Evolutionary conservation across 2,888 invertebrate genomes (phyloP), one percentile per base, ranked within the genome.

Genomic region (Dasypolia templi): DNA sequence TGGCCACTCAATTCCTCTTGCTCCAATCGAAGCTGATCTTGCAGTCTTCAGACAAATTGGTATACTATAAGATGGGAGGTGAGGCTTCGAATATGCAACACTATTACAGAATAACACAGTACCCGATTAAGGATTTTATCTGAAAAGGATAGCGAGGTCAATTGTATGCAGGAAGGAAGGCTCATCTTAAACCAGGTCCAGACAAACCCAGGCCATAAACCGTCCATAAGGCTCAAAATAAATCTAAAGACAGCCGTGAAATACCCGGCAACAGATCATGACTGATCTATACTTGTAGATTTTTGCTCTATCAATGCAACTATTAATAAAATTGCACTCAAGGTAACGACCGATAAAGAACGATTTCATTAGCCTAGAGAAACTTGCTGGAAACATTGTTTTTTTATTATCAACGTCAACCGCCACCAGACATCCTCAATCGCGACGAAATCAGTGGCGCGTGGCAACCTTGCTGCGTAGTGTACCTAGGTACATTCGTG

Each of bases 381-480:
- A 70, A 12, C 42, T 14, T 26, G n/a, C 5, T 9, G 19, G 7
- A 26, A 26, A 29, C 6, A 29, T 53, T 79, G 19, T n/a, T 53
- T 67, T 53, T 65, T 32, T 39, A 26, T 59, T 44, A 3, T 66
- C 6, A 32, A 79, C 59, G 61, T 71, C 61, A 68, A 58, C 14
- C 22, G n/a, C 59, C 35, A 26, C 58, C n/a, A 58, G 61, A 58
- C 39, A 62, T 51, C 7, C 35, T 68, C 12, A 35, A 58, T 35
- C 19, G 59, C 49, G 35, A 62, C 61, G 42, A 74, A 86, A 55
- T 64, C 77, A 76, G 58, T 72, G 72, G 70, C 32, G 86, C 77
- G 63, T 77, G 62, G 49, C 62, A 76, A 72, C 83, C 87, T 85
- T 87, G 86, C 35, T 17, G 44, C 51, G 12, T 51, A 26, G 58